Conservation (phyloP, 2,797 vertebrate species). For the Sphaeramia orbicularis region DNA sequence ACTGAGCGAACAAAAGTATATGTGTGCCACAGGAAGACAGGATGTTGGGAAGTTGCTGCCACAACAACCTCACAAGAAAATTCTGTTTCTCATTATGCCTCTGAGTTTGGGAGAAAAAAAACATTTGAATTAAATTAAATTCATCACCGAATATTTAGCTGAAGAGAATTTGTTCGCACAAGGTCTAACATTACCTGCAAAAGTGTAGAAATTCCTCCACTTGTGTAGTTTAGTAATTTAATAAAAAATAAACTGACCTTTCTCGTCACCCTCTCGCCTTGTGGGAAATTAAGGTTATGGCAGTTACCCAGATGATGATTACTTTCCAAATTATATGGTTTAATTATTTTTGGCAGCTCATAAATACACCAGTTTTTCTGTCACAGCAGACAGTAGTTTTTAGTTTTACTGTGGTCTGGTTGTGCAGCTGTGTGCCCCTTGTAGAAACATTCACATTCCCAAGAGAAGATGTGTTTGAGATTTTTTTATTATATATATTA, state of each 20-base stretch:
- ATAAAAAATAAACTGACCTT: slow-evolving; percentile 16
- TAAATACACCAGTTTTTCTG: slow-evolving; percentile 56
- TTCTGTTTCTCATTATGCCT: neutral
- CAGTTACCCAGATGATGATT: slow-evolving; percentile 54
- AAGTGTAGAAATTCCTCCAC: neutral
- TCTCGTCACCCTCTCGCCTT: slow-evolving; percentile 18
- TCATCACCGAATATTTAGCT: neutral
- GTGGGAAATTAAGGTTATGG: slow-evolving; percentile 42
- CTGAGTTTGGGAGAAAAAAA: neutral
- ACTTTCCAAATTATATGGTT: slow-evolving; percentile 54
- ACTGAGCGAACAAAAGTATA: slow-evolving; percentile 57
- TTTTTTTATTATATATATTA: neutral
- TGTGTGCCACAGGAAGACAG: slow-evolving; percentile 22
- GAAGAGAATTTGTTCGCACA: neutral
- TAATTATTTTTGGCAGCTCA: slow-evolving; percentile 66
- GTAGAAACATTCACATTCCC: slow-evolving; percentile 20
- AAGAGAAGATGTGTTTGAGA: neutral
- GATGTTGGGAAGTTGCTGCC: slow-evolving; percentile 18
- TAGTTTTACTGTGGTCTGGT: slow-evolving; percentile 55
- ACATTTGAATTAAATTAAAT: neutral
- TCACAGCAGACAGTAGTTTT: slow-evolving; percentile 65
- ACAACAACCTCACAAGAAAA: slow-evolving; percentile 14
- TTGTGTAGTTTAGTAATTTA: slow-evolving; percentile 4
- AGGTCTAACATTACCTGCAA: slow-evolving; percentile 15
- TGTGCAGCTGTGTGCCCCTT: slow-evolving; percentile 20